Evolutionary conservation across 2,888 invertebrate genomes (phyloP).

Genomic region (Strigamia transsilvanica): DNA sequence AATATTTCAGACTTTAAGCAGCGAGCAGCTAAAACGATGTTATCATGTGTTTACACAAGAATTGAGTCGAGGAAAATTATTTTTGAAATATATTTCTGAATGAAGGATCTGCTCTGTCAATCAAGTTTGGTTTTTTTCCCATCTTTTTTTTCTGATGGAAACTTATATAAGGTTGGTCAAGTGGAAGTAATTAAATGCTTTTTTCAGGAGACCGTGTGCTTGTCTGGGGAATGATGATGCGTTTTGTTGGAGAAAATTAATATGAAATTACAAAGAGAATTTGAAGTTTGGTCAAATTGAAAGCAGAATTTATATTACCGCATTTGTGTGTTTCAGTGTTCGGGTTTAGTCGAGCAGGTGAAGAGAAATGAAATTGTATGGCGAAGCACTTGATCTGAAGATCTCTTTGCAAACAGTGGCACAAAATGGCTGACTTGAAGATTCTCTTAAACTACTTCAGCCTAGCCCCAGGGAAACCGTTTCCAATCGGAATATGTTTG

Average conservation of each 20-base stretch:
- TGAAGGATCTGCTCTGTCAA: neutral
- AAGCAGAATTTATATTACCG: neutral
- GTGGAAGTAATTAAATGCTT: neutral
- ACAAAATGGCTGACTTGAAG: constrained; percentile 3
- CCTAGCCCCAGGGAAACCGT: neutral
- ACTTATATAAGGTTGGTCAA: neutral
- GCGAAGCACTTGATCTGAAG: neutral
- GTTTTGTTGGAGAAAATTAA: neutral
- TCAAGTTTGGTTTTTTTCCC: neutral
- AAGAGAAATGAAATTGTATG: neutral
- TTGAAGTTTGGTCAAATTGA: neutral
- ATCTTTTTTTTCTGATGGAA: too few relatives aligned
- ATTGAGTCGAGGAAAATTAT: neutral
- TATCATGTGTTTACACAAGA: neutral
- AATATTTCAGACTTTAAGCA: neutral
- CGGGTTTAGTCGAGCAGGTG: too few relatives aligned
- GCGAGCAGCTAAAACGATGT: neutral
- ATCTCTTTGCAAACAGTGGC: neutral
- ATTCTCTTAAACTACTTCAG: neutral
- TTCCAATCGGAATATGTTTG: too few relatives aligned
- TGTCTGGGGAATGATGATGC: neutral
- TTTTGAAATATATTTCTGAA: neutral
- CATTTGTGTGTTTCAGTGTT: too few relatives aligned
- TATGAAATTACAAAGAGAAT: neutral
- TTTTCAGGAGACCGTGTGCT: neutral